Evolutionary conservation across 1,140 invertebrate genomes (phyloP).

Genomic region (Ridgeia piscesae): DNA sequence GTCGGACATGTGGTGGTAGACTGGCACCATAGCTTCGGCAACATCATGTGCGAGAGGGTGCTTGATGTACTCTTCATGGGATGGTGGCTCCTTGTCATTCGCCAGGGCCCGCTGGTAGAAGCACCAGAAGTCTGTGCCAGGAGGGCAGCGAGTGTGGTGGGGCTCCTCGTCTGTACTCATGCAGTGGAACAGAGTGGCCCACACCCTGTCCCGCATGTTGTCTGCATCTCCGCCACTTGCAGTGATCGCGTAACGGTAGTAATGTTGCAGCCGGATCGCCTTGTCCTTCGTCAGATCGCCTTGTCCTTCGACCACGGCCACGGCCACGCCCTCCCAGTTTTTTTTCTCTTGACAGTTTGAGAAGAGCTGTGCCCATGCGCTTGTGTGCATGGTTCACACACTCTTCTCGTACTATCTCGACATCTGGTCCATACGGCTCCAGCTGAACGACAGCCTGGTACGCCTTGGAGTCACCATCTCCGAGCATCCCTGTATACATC

Average conservation of each 20-base stretch:
- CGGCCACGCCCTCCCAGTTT: not conserved
- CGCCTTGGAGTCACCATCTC: not conserved
- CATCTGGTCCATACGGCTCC: not conserved
- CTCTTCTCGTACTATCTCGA: not conserved
- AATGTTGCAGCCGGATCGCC: no score
- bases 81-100: not conserved
- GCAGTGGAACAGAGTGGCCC: constrained; percentile 20
- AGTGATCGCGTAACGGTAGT: constrained; percentile 7
- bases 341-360: constrained; percentile 14
- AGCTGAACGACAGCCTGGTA: not conserved
- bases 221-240: not conserved
- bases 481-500: constrained; percentile 16
- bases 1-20: constrained; percentile 18
- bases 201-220: constrained; percentile 8
- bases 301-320: no score
- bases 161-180: constrained; percentile 15
- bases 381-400: constrained; percentile 22
- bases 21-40: not conserved
- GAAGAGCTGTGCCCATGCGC: not conserved
- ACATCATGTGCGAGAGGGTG: not conserved
- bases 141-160: constrained; percentile 18
- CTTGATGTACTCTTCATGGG: constrained; percentile 2
- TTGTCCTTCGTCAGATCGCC: no score
- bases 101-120: constrained; percentile 19
- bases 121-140: constrained; percentile 15